Evolutionary conservation across 2,797 vertebrate genomes (phyloP).

Genomic region (Amazonetta brasiliensis): DNA sequence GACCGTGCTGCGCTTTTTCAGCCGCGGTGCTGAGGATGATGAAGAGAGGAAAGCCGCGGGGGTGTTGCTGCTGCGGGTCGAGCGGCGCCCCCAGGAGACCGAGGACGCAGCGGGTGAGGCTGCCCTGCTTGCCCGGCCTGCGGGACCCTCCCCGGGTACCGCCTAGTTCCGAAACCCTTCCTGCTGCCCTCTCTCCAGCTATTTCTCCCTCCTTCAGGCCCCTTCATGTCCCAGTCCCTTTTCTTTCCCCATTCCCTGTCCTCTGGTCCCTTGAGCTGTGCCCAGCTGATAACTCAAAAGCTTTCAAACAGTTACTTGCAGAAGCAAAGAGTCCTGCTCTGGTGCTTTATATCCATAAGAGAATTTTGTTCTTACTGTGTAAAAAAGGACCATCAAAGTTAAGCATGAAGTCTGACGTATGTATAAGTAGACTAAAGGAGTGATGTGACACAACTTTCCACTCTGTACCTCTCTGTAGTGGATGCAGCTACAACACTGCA

Average conservation of each 20-base stretch:
- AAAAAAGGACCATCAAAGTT: neutral
- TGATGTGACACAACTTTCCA: neutral
- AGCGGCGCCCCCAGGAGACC: constrained; percentile 76
- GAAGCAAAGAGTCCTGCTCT: neutral
- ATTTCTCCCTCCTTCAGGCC: fast-evolving
- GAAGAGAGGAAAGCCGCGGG: constrained; percentile 51
- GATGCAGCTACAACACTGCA: neutral
- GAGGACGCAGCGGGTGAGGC: constrained; percentile 78
- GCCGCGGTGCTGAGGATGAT: constrained; percentile 48
- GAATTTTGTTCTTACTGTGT: neutral
- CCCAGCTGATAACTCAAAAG: neutral
- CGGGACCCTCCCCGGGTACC: neutral
- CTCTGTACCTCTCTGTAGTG: neutral
- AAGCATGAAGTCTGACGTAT: neutral
- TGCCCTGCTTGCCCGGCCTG: neutral
- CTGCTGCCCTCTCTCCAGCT: fast-evolving
- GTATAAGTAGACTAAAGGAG: neutral
- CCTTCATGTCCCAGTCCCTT: fast-evolving
- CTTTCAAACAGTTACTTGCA: neutral
- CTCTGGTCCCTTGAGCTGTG: neutral
- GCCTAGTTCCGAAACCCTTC: neutral
- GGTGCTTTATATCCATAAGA: neutral
- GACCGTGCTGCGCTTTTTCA: constrained; percentile 80
- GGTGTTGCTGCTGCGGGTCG: constrained; percentile 74
- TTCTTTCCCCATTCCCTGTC: neutral